These are phyloP conservation scores for Torymus texanus DNA, from an alignment of 2,888 invertebrate genomes.

Conservation along the genomic window DNA sequence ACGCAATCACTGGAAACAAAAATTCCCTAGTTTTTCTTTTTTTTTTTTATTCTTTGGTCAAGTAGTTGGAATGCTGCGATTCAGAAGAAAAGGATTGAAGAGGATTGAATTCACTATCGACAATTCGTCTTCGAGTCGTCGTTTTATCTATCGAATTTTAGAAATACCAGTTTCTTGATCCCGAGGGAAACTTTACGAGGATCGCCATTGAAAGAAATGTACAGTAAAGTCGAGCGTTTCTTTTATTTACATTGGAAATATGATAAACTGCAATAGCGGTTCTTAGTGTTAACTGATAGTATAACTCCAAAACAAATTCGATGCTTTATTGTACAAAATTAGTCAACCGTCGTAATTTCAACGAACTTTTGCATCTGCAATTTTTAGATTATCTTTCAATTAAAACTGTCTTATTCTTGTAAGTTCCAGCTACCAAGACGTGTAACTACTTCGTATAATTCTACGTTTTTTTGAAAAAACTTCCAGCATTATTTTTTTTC, in stretches of 20 bases:
- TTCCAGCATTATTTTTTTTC: slow-evolving; percentile 10
- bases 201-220: slow-evolving; percentile 3
- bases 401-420: slow-evolving; percentile 25
- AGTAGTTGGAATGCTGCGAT: slow-evolving; percentile 9
- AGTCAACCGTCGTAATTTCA: slow-evolving; percentile 10
- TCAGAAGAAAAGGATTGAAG: slow-evolving; percentile 2
- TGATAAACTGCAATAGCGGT: slow-evolving; percentile 10
- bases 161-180: background rate
- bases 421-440: slow-evolving; percentile 34
- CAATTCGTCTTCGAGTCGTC: background rate
- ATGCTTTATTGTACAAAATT: slow-evolving; percentile 39
- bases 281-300: slow-evolving; percentile 1
- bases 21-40: slow-evolving; percentile 7
- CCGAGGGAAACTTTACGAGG: slow-evolving; percentile 2
- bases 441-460: slow-evolving; percentile 21
- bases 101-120: background rate
- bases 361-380: slow-evolving; percentile 11
- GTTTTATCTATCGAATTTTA: slow-evolving; percentile 1
- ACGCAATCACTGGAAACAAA: slow-evolving; percentile 15
- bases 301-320: slow-evolving; percentile 5
- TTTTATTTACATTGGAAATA: slow-evolving; percentile 45
- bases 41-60: slow-evolving; percentile 4
- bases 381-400: slow-evolving; percentile 14
- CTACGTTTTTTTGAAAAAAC: slow-evolving; percentile 13
- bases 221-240: slow-evolving; percentile 19